Conservation (phyloP, 2,113 vertebrate genomes). For the Hemicordylus capensis region DNA sequence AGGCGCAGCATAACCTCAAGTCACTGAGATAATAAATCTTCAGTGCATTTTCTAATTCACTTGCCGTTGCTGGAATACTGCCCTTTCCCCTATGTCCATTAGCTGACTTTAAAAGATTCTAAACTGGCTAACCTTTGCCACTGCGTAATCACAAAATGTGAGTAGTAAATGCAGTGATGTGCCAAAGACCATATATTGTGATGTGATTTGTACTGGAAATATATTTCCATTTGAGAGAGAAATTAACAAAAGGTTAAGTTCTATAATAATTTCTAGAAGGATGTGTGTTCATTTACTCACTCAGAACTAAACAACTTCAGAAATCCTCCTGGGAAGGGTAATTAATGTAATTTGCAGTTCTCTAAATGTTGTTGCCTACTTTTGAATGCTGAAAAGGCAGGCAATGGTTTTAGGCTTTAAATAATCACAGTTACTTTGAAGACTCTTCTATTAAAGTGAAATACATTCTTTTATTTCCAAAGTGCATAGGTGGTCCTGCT, state of each 20-base stretch:
- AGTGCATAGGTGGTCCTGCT: rapidly evolving
- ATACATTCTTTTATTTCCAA: not conserved
- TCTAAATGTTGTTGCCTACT: not conserved
- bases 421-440: not conserved
- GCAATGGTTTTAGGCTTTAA: not conserved
- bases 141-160: not conserved
- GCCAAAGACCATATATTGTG: constrained; percentile 16
- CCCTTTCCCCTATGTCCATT: not conserved
- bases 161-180: not conserved
- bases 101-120: not conserved
- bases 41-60: not conserved
- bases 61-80: not conserved
- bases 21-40: not conserved
- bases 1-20: not conserved
- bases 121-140: not conserved
- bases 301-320: not conserved
- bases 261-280: not conserved
- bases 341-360: rapidly evolving
- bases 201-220: constrained; percentile 46
- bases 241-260: constrained; percentile 33
- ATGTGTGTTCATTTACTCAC: not conserved
- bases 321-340: not conserved
- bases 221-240: constrained; percentile 32
- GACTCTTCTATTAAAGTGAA: not conserved
- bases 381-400: not conserved